phyloP scores from a whole-genome alignment of 2,797 vertebrate species.

The Gambusia yucatana region DNA sequence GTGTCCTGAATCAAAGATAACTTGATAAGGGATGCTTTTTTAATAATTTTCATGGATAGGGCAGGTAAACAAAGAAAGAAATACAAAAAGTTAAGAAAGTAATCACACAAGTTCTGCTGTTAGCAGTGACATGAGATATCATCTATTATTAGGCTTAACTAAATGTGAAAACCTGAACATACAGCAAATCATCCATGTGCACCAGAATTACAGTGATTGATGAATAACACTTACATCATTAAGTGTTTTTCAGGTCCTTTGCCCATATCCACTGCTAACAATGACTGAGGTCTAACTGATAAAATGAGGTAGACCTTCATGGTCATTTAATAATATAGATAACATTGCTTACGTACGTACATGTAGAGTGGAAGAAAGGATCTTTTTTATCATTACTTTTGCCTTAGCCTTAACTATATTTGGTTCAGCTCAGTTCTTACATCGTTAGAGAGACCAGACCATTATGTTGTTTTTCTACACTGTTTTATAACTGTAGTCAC shows the following conservation, averaged over 20 bases:
- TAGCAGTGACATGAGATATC: not conserved
- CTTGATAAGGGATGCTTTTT: constrained; percentile 20
- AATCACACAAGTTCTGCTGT: not conserved
- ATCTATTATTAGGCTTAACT: not conserved
- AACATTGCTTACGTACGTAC: too few species aligned
- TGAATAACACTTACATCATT: not conserved
- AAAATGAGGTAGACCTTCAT: not conserved
- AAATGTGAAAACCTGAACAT: not conserved
- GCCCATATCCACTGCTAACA: not conserved
- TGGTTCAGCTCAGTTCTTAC: too few species aligned
- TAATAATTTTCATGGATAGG: constrained; percentile 2
- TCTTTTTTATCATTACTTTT: too few species aligned
- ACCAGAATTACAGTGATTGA: not conserved
- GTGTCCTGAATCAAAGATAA: constrained; percentile 41
- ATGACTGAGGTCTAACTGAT: not conserved
- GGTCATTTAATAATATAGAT: too few species aligned
- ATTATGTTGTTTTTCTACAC: too few species aligned
- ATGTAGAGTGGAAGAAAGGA: too few species aligned
- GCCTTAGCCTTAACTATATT: too few species aligned
- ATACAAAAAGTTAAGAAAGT: not conserved
- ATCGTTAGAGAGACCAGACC: too few species aligned
- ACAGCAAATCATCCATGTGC: not conserved
- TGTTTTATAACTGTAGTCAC: too few species aligned
- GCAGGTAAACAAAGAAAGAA: not conserved
- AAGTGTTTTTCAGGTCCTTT: not conserved